Evolutionary conservation across 2,797 vertebrate genomes (phyloP).

Genomic region (Semaprochilodus insignis): DNA sequence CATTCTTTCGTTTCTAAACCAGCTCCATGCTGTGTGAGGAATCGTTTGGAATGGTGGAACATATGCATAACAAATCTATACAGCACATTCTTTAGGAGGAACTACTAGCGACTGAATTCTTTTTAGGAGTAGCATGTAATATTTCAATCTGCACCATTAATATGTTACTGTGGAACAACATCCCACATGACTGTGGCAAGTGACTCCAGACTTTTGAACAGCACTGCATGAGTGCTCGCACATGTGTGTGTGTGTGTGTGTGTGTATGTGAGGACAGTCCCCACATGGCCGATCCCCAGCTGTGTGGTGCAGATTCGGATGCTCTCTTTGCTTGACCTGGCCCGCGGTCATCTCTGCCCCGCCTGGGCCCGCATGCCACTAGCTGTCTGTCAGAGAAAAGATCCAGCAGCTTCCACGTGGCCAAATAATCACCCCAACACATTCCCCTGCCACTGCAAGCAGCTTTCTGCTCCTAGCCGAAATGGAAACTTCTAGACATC

Average conservation of each 20-base stretch:
- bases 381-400: slow-evolving; percentile 32
- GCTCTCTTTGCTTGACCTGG: slow-evolving; percentile 18
- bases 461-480: slow-evolving; percentile 5
- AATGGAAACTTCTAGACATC: background rate
- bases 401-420: slow-evolving; percentile 3
- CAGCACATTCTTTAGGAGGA: background rate
- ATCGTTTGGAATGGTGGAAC: slow-evolving; percentile 14
- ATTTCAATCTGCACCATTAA: background rate
- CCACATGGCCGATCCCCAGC: slow-evolving; percentile 4
- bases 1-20: slow-evolving; percentile 6
- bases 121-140: background rate
- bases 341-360: slow-evolving; percentile 23
- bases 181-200: too few species aligned
- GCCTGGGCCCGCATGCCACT: slow-evolving; percentile 15
- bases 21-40: slow-evolving; percentile 2
- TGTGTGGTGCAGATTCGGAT: slow-evolving; percentile 2
- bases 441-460: slow-evolving; percentile 6
- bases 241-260: background rate
- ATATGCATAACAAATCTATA: background rate
- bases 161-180: background rate
- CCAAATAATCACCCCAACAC: slow-evolving; percentile 27
- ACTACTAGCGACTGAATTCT: background rate
- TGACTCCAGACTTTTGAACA: too few species aligned
- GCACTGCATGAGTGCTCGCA: slow-evolving; percentile 6
- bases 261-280: slow-evolving; percentile 16